phyloP scores from a whole-genome alignment of 1,140 invertebrate genomes.

The Phortica variegata region DNA sequence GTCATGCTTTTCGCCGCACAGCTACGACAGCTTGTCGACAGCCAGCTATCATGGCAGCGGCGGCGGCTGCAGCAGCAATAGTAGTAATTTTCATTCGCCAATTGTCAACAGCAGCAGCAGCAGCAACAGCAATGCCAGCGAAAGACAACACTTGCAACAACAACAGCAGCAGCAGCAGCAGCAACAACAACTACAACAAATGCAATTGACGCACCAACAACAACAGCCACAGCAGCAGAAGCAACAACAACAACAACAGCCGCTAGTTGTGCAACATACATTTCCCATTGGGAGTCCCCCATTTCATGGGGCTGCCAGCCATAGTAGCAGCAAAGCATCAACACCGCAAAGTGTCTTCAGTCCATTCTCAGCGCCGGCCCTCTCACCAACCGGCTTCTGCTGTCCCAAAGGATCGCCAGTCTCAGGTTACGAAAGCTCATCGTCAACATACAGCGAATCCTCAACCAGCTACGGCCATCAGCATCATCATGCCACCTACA shows the following conservation, averaged over 20 bases:
- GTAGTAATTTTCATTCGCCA: slow-evolving; percentile 10
- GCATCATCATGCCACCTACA: slow-evolving; percentile 42
- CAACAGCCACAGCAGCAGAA: no score
- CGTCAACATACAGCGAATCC: slow-evolving; percentile 54
- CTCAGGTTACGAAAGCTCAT: slow-evolving; percentile 52
- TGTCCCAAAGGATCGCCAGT: slow-evolving; percentile 53
- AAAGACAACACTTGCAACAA: slow-evolving; percentile 26
- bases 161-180: background rate
- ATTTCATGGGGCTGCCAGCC: slow-evolving; percentile 4
- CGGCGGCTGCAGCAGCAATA: background rate
- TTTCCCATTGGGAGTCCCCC: slow-evolving; percentile 1
- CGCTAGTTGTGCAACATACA: slow-evolving; percentile 1
- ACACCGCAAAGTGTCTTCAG: slow-evolving; percentile 30
- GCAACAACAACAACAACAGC: no score
- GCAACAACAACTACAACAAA: slow-evolving; percentile 8
- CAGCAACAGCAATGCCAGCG: slow-evolving; percentile 8
- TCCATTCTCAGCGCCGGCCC: slow-evolving; percentile 34
- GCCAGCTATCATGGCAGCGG: background rate
- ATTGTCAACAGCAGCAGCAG: background rate
- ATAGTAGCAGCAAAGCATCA: slow-evolving; percentile 17
- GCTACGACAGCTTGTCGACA: slow-evolving; percentile 14
- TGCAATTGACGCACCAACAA: no score
- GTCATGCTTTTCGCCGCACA: slow-evolving; percentile 19
- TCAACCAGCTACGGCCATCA: slow-evolving; percentile 19
- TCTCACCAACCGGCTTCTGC: slow-evolving; percentile 40